Conservation (phyloP, 1,140 invertebrate species). For the Lordiphosa clarofinis region DNA sequence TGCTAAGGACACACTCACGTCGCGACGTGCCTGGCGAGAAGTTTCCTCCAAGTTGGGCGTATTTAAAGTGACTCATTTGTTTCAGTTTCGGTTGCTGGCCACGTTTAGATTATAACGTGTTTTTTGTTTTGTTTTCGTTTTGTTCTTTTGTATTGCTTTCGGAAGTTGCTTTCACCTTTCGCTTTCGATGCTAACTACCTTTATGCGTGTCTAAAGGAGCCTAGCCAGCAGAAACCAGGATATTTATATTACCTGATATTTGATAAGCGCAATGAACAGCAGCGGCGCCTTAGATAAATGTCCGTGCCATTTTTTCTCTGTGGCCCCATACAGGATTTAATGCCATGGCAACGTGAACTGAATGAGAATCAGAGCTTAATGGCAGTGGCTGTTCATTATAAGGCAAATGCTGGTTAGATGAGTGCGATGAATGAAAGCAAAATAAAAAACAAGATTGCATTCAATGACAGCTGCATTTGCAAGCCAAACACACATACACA, state of each 20-base stretch:
- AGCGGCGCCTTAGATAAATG: conserved; percentile 45
- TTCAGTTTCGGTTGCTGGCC: conserved; percentile 53
- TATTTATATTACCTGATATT: conserved; percentile 61
- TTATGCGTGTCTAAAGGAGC: conserved; percentile 56
- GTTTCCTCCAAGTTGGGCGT: conserved; percentile 37
- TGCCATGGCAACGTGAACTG: conserved; percentile 20
- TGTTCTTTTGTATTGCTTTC: conserved; percentile 50
- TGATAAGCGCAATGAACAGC: conserved; percentile 54
- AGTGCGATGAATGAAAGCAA: conserved; percentile 9
- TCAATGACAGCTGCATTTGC: conserved; percentile 25
- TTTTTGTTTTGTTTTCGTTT: too few relatives aligned
- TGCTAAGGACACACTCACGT: conserved; percentile 40
- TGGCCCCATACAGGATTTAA: conserved; percentile 1
- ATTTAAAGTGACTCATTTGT: conserved; percentile 74
- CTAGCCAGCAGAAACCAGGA: conserved; percentile 23
- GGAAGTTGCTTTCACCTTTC: conserved; percentile 61
- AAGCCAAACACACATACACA: background rate
- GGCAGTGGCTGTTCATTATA: conserved; percentile 10
- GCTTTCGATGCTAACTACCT: conserved; percentile 52
- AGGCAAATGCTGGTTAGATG: conserved; percentile 1
- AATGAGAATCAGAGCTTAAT: conserved; percentile 4
- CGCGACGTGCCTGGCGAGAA: conserved; percentile 13
- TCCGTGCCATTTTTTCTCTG: conserved; percentile 45
- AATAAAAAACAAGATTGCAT: conserved; percentile 30
- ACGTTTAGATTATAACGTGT: conserved; percentile 59